phyloP scores from a whole-genome alignment of 2,888 invertebrate species.

The Calliopum simillimum region DNA sequence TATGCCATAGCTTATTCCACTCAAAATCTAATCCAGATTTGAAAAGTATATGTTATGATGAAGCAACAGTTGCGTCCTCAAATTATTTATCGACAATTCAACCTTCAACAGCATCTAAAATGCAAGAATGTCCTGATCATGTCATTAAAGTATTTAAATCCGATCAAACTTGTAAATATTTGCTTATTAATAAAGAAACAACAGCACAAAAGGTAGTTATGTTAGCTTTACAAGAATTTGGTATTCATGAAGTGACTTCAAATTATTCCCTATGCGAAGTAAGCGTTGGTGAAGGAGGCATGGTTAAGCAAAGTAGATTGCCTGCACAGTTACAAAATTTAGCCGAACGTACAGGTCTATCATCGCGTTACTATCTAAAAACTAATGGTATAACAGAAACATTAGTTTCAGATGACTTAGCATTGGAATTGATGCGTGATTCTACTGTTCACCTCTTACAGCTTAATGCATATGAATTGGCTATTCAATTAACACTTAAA shows the following conservation, averaged over 20 bases:
- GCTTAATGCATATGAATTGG: conserved; percentile 94
- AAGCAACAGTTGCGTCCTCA: conserved; percentile 65
- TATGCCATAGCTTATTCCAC: conserved; percentile 73
- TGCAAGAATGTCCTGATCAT: conserved; percentile 90
- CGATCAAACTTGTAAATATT: conserved; percentile 97
- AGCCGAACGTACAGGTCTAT: conserved; percentile 92
- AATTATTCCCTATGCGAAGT: conserved; percentile 97
- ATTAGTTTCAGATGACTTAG: conserved; percentile 95
- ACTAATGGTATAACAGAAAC: conserved; percentile 95
- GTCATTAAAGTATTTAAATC: conserved; percentile 95
- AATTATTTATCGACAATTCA: too few species aligned
- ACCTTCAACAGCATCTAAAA: too few species aligned
- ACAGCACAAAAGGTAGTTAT: conserved; percentile 94
- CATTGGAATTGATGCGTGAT: conserved; percentile 91
- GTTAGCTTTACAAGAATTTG: conserved; percentile 95
- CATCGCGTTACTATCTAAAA: conserved; percentile 95
- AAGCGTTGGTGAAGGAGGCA: conserved; percentile 93
- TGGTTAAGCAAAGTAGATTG: conserved; percentile 94
- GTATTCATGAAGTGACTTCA: conserved; percentile 93
- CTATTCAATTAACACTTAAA: conserved; percentile 95
- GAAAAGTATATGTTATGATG: conserved; percentile 78
- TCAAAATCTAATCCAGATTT: conserved; percentile 92
- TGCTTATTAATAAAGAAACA: conserved; percentile 94
- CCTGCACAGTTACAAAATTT: conserved; percentile 96
- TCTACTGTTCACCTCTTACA: conserved; percentile 94